Evolutionary conservation across 2,888 invertebrate species (phyloP).

Genomic region (Hecatera dysodea): DNA sequence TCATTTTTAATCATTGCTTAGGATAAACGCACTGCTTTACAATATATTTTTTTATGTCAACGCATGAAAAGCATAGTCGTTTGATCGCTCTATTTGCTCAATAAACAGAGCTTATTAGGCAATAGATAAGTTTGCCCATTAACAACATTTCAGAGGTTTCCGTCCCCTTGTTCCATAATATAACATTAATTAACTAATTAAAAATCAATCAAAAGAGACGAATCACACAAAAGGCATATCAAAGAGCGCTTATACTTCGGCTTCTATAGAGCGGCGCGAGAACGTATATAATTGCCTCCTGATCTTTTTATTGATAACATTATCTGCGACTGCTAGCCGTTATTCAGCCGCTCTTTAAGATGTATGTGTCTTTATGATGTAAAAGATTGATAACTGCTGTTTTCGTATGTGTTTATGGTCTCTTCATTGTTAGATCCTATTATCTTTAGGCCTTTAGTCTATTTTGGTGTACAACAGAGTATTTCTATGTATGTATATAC

Average conservation of each 20-base stretch:
- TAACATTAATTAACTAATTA: slow-evolving; percentile 5
- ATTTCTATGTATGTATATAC: too few species aligned
- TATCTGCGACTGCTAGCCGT: slow-evolving; percentile 22
- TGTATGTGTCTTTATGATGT: slow-evolving; percentile 15
- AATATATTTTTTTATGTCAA: too few species aligned
- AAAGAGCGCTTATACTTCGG: slow-evolving; percentile 11
- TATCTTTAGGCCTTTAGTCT: too few species aligned
- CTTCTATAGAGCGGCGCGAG: neutral
- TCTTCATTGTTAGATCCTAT: neutral
- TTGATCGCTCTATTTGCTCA: neutral
- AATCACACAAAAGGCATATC: slow-evolving; percentile 5
- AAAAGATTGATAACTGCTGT: slow-evolving; percentile 11
- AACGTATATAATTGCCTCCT: slow-evolving; percentile 13
- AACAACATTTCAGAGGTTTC: neutral
- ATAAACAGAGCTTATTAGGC: neutral
- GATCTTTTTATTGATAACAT: slow-evolving; percentile 45
- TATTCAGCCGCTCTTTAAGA: slow-evolving; percentile 10
- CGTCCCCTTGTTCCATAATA: neutral
- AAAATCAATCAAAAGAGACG: slow-evolving; percentile 12
- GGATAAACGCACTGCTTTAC: too few species aligned
- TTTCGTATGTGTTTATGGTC: neutral
- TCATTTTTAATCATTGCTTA: too few species aligned
- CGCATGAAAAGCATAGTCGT: neutral
- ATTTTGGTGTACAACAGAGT: too few species aligned
- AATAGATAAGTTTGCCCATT: neutral